Evolutionary conservation across 2,888 invertebrate genomes (phyloP).

Genomic region (Halictus quadricinctus): DNA sequence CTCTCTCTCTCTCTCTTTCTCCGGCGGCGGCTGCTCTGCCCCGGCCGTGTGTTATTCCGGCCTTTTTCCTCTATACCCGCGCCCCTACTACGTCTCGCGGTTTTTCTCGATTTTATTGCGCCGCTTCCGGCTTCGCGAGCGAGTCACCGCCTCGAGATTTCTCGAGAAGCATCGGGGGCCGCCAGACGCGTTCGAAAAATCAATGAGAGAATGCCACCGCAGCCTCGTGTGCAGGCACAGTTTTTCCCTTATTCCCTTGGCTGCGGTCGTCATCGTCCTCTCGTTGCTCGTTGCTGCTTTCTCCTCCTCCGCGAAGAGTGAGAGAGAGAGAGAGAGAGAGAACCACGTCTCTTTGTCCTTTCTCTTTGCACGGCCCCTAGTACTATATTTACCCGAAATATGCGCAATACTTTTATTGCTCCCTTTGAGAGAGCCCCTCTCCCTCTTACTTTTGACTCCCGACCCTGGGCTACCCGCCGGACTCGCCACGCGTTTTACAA

Average conservation of each 20-base stretch:
- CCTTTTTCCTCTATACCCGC: background rate
- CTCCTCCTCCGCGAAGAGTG: background rate
- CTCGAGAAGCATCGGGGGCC: background rate
- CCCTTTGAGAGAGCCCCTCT: slow-evolving; percentile 12
- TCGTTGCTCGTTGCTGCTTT: background rate
- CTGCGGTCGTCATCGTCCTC: background rate
- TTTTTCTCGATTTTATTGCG: slow-evolving; percentile 18
- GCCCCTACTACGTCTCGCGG: background rate
- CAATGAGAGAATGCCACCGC: background rate
- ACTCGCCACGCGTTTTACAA: slow-evolving; percentile 8
- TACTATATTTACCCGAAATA: slow-evolving; percentile 73
- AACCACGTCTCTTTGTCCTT: slow-evolving; percentile 46
- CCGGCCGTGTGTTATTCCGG: background rate
- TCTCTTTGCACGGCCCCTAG: slow-evolving; percentile 67
- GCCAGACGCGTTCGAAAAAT: slow-evolving; percentile 15
- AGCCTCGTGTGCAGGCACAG: background rate
- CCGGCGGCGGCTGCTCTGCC: background rate
- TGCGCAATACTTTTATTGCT: slow-evolving; percentile 44
- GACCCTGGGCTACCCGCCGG: background rate
- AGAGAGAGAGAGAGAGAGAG: background rate
- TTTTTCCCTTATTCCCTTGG: slow-evolving; percentile 43
- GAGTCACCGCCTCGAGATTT: slow-evolving; percentile 8
- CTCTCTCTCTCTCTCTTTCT: slow-evolving; percentile 19
- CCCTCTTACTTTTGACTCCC: slow-evolving; percentile 3
- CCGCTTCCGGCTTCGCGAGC: slow-evolving; percentile 12